These are phyloP conservation scores for Drosophila nigromelanica DNA, from an alignment of 1,140 invertebrate genomes.

Conservation along the genomic window DNA sequence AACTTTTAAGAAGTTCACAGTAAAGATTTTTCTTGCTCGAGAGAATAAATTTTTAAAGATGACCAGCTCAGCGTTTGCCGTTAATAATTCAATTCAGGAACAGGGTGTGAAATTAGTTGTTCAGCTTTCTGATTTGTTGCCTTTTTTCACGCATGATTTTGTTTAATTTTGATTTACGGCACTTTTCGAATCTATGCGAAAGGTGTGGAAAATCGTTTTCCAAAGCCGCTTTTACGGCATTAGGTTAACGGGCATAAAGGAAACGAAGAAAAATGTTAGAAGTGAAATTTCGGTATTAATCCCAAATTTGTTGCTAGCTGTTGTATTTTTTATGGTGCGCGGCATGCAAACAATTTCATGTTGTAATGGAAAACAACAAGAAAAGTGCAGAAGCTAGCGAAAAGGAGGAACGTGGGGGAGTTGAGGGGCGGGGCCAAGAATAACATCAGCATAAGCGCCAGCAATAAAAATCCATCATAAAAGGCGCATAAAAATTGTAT, in stretches of 20 bases:
- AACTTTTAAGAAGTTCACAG: too few relatives aligned
- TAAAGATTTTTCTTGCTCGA: too few relatives aligned
- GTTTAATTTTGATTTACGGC: conserved; percentile 40
- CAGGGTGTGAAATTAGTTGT: background rate
- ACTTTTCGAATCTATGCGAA: conserved; percentile 14
- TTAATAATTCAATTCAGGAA: background rate
- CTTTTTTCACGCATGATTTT: conserved; percentile 40
- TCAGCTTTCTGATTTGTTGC: background rate
- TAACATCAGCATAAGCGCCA: conserved; percentile 60
- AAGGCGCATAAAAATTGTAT: conserved; percentile 67
- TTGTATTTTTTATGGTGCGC: conserved; percentile 63
- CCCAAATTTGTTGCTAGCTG: conserved; percentile 72
- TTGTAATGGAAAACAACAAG: conserved; percentile 27
- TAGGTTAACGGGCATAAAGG: background rate
- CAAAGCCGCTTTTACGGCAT: conserved; percentile 27
- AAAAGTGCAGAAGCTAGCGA: background rate
- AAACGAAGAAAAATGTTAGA: conserved; percentile 7
- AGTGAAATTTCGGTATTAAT: conserved; percentile 45
- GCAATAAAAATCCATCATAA: conserved; percentile 78
- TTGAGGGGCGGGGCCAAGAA: background rate
- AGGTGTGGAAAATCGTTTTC: conserved; percentile 32
- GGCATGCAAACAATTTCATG: conserved; percentile 72
- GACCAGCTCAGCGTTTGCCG: background rate
- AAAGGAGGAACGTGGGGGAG: background rate
- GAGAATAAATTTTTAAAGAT: too few relatives aligned